phyloP scores from a whole-genome alignment of 2,797 vertebrate species.

The Diplodus sargus region DNA sequence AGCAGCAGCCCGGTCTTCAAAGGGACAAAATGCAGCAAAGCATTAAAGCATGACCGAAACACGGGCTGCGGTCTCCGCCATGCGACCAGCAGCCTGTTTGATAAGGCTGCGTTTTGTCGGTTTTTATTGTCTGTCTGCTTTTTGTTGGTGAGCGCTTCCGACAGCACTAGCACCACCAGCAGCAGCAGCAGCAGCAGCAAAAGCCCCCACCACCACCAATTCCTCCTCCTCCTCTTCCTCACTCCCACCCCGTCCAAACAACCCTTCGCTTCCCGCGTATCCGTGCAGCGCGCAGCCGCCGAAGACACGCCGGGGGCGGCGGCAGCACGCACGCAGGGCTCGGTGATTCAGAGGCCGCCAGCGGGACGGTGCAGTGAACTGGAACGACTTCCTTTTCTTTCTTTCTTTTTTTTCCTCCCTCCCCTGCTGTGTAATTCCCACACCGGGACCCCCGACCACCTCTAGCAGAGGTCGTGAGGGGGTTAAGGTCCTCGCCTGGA shows the following conservation, averaged over 20 bases:
- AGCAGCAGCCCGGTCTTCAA: conserved; percentile 25
- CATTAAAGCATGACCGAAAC: conserved; percentile 59
- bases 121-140: conserved; percentile 74
- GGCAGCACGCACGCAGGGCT: conserved; percentile 75
- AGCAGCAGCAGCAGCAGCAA: conserved; percentile 19
- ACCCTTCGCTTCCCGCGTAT: conserved; percentile 34
- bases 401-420: background rate
- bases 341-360: conserved; percentile 85
- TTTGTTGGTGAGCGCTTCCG: conserved; percentile 72
- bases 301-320: conserved; percentile 79
- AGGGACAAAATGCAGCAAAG: conserved; percentile 48
- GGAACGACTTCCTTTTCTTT: conserved; percentile 48
- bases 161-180: conserved; percentile 9
- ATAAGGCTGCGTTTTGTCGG: conserved; percentile 55
- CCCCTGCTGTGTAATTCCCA: conserved; percentile 48
- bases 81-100: conserved; percentile 44
- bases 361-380: conserved; percentile 60
- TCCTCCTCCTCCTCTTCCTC: conserved; percentile 17
- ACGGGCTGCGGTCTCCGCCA: conserved; percentile 51
- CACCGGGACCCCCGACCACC: conserved; percentile 66
- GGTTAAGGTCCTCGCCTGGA: conserved; percentile 61
- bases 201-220: background rate
- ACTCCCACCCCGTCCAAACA: conserved; percentile 49
- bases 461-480: conserved; percentile 69
- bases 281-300: conserved; percentile 64